Conservation (phyloP, 2,888 invertebrate species). For the Rhodophaea formosa region DNA sequence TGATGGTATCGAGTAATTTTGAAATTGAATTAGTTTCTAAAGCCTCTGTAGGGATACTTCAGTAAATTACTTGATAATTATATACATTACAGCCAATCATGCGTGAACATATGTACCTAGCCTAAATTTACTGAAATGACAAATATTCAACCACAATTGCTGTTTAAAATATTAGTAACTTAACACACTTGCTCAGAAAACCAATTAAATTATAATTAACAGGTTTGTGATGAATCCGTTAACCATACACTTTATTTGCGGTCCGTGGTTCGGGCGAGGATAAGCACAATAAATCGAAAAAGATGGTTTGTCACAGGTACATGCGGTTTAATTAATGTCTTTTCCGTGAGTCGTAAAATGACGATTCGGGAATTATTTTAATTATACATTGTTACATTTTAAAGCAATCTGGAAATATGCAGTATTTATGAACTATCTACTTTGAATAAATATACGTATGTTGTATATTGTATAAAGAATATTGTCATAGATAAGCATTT, state of each 20-base stretch:
- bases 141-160: not conserved
- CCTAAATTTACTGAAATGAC: too few relatives aligned
- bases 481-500: too few relatives aligned
- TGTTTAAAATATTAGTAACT: not conserved
- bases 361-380: not conserved
- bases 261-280: constrained; percentile 3
- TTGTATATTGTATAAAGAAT: too few relatives aligned
- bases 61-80: too few relatives aligned
- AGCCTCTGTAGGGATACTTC: too few relatives aligned
- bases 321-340: not conserved
- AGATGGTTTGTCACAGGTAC: not conserved
- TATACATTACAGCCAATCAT: too few relatives aligned
- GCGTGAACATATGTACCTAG: too few relatives aligned
- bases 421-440: too few relatives aligned
- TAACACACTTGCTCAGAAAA: not conserved
- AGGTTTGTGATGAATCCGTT: not conserved
- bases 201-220: constrained; percentile 4
- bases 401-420: too few relatives aligned
- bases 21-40: too few relatives aligned
- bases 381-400: not conserved
- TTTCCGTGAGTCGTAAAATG: not conserved
- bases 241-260: constrained; percentile 5
- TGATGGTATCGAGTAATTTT: too few relatives aligned
- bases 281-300: constrained; percentile 16
- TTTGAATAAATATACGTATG: too few relatives aligned